Conservation (phyloP, 2,113 vertebrate genomes). For the Neodontobutis hainanensis region DNA sequence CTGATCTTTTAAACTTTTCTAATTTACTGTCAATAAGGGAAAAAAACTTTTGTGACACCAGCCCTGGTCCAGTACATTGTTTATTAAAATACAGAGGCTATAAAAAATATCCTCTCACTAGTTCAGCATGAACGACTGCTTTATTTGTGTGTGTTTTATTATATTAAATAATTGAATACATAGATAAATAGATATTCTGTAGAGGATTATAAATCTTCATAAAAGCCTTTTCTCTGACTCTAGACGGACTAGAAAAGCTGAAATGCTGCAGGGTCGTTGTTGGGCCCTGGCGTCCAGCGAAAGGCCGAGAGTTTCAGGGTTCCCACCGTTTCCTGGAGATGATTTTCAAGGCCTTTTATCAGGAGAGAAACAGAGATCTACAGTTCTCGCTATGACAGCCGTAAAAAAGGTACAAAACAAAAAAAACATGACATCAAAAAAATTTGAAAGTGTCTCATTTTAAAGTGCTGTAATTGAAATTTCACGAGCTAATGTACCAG, state of each 20-base stretch:
- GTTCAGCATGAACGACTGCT: constrained; percentile 64
- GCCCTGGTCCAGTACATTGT: constrained; percentile 56
- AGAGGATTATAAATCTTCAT: constrained; percentile 79
- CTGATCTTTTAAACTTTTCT: too few relatives aligned
- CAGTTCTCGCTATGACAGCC: too few relatives aligned
- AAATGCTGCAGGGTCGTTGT: constrained; percentile 48
- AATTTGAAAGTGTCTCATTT: too few relatives aligned
- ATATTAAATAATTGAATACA: constrained; percentile 71
- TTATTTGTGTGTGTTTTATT: constrained; percentile 59
- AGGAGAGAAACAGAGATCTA: too few relatives aligned
- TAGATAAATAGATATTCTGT: constrained; percentile 85
- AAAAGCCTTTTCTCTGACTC: constrained; percentile 71
- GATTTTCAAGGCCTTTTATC: too few relatives aligned
- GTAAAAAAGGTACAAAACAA: too few relatives aligned
- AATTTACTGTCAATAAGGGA: too few relatives aligned
- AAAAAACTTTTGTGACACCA: background rate
- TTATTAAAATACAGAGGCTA: constrained; percentile 82
- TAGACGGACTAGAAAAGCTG: constrained; percentile 63
- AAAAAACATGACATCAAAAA: too few relatives aligned
- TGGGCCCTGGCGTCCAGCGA: constrained; percentile 57
- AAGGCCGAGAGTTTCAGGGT: too few relatives aligned
- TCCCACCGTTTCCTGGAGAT: too few relatives aligned
- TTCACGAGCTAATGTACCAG: too few relatives aligned
- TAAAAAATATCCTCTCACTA: constrained; percentile 80
- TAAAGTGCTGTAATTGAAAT: too few relatives aligned